Conservation (phyloP, 2,888 invertebrate species). For the Blera fallax region DNA sequence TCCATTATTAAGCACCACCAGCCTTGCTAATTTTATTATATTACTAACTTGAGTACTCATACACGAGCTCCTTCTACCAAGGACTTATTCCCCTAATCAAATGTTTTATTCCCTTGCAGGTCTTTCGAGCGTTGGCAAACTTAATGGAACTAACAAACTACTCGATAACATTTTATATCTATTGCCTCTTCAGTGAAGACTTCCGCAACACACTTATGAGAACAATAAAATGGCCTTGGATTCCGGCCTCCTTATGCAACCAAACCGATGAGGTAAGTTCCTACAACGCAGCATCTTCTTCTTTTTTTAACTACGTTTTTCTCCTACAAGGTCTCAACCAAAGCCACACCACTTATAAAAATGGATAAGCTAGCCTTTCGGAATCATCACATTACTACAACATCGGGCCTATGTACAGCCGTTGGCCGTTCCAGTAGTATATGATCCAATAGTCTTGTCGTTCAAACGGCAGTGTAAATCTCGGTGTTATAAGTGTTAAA, state of each 20-base stretch:
- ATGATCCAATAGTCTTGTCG: conserved; percentile 74
- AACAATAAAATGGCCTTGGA: conserved; percentile 85
- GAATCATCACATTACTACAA: conserved; percentile 80
- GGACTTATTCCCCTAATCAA: no score
- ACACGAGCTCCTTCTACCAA: no score
- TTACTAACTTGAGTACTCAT: no score
- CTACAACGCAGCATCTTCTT: neutral
- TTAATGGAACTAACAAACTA: conserved; percentile 89
- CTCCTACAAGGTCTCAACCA: conserved; percentile 73
- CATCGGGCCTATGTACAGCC: conserved; percentile 79
- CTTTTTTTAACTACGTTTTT: neutral
- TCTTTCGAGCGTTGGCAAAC: conserved; percentile 88
- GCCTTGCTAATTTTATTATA: no score
- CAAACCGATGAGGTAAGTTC: conserved; percentile 79
- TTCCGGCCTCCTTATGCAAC: conserved; percentile 77
- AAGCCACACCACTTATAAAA: conserved; percentile 77
- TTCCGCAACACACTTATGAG: conserved; percentile 87
- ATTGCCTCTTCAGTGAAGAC: conserved; percentile 90
- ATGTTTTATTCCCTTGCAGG: conserved; percentile 79
- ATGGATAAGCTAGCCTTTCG: conserved; percentile 76
- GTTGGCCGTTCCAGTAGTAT: conserved; percentile 81
- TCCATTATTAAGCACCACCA: no score
- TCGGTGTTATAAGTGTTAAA: conserved; percentile 11
- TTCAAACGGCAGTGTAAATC: conserved; percentile 71
- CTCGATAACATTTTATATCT: conserved; percentile 90